Conservation (phyloP, 1,140 invertebrate genomes). For the Ylistrum balloti region DNA sequence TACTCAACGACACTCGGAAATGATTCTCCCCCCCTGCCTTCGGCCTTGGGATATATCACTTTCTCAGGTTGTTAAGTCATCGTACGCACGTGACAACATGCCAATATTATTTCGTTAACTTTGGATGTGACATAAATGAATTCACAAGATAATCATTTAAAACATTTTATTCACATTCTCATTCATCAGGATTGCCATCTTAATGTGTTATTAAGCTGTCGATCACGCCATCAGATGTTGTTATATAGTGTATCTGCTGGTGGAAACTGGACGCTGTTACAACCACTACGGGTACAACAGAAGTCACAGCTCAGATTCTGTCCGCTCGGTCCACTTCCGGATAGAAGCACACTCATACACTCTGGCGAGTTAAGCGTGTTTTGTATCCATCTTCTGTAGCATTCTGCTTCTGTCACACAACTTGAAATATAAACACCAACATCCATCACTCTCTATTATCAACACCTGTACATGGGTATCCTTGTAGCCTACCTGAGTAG, state of each 20-base stretch:
- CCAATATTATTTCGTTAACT: too few relatives aligned
- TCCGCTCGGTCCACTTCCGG: not conserved
- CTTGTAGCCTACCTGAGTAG: too few relatives aligned
- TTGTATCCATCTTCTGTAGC: not conserved
- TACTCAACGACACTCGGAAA: too few relatives aligned
- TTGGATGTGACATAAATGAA: too few relatives aligned
- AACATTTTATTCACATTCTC: not conserved
- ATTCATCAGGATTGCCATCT: not conserved
- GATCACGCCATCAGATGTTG: not conserved
- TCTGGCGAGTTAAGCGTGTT: not conserved
- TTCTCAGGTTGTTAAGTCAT: too few relatives aligned
- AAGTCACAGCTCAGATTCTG: not conserved
- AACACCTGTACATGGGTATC: too few relatives aligned
- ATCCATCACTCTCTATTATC: too few relatives aligned
- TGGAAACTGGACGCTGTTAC: slow-evolving; percentile 19
- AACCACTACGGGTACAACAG: not conserved
- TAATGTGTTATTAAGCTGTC: not conserved
- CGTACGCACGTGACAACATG: too few relatives aligned
- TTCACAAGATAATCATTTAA: not conserved
- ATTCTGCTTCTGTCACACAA: not conserved
- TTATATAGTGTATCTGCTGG: not conserved
- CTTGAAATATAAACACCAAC: not conserved
- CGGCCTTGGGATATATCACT: too few relatives aligned
- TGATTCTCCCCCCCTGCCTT: too few relatives aligned
- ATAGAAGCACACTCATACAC: not conserved